phyloP scores from a whole-genome alignment of 2,797 vertebrate species.

The Rhabdomys pumilio region DNA sequence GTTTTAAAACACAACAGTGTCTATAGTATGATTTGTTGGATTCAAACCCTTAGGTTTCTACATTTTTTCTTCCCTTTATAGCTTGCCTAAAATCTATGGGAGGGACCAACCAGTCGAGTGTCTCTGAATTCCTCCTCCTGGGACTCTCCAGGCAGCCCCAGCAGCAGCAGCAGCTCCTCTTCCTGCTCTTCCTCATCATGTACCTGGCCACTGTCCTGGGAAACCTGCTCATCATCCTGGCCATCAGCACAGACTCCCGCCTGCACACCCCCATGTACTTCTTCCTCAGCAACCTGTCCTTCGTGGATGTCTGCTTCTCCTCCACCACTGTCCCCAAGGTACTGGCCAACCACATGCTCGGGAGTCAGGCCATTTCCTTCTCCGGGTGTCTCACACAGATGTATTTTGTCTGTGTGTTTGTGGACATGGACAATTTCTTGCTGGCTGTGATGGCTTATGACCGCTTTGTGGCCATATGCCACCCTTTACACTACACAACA shows the following conservation, averaged over 20 bases:
- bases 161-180: constrained; percentile 62
- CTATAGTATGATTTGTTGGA: too few relatives aligned
- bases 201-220: constrained; percentile 68
- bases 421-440: constrained; percentile 26
- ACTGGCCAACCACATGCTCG: background rate
- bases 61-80: background rate
- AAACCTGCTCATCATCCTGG: constrained; percentile 55
- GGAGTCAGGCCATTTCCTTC: constrained; percentile 51
- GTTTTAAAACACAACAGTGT: too few relatives aligned
- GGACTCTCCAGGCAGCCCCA: constrained; percentile 67
- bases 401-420: background rate
- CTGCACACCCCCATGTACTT: constrained; percentile 76
- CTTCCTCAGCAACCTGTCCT: constrained; percentile 73
- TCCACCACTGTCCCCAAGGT: constrained; percentile 72
- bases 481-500: constrained; percentile 55
- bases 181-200: constrained; percentile 70
- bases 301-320: constrained; percentile 70
- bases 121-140: constrained; percentile 73
- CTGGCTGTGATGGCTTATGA: constrained; percentile 42
- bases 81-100: constrained; percentile 1
- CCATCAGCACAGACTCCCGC: background rate
- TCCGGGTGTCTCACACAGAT: constrained; percentile 15
- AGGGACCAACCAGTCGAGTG: background rate
- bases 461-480: constrained; percentile 39
- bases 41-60: too few relatives aligned